Percentiles rank a stretch among this genome's conserved stretches.
These are phyloP conservation scores for Lasioglossum calceatum DNA, from an alignment of 2,888 invertebrate genomes.

Conservation along the genomic window DNA sequence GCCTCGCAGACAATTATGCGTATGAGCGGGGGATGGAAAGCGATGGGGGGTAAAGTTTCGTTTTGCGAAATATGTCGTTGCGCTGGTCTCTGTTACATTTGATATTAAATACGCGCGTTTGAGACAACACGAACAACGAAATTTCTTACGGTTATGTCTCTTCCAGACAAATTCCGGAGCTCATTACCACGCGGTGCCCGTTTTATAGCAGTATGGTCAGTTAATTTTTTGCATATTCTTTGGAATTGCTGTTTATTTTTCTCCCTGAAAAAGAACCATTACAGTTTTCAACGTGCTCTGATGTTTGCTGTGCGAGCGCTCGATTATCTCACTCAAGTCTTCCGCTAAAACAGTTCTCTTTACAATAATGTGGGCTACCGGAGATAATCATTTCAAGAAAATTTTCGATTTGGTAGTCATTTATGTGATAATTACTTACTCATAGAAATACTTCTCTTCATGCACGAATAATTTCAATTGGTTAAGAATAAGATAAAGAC, in stretches of 20 bases:
- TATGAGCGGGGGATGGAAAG: constrained; percentile 32
- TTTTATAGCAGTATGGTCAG: background rate
- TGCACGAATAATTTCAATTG: background rate
- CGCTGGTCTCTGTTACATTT: constrained; percentile 6
- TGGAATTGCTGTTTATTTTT: background rate
- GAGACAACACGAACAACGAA: constrained; percentile 13
- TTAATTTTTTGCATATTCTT: background rate
- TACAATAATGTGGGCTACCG: background rate
- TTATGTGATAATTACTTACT: no score
- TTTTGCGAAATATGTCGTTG: constrained; percentile 40
- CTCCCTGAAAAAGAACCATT: background rate
- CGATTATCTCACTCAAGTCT: background rate
- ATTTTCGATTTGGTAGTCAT: background rate
- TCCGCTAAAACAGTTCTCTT: background rate
- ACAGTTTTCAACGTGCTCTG: background rate
- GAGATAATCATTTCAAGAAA: background rate
- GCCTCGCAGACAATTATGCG: constrained; percentile 59
- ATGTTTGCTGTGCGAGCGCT: background rate
- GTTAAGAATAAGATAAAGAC: background rate
- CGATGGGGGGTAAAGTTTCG: constrained; percentile 36
- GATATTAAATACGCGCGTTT: constrained; percentile 38
- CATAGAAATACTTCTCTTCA: background rate
- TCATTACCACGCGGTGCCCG: background rate
- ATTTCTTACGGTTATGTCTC: constrained; percentile 13
- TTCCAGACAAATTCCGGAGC: background rate